Percentiles rank a stretch among this genome's conserved stretches.
These are phyloP conservation scores for Hylomyscus alleni DNA, from an alignment of 2,797 vertebrate species.

Conservation along the genomic window DNA sequence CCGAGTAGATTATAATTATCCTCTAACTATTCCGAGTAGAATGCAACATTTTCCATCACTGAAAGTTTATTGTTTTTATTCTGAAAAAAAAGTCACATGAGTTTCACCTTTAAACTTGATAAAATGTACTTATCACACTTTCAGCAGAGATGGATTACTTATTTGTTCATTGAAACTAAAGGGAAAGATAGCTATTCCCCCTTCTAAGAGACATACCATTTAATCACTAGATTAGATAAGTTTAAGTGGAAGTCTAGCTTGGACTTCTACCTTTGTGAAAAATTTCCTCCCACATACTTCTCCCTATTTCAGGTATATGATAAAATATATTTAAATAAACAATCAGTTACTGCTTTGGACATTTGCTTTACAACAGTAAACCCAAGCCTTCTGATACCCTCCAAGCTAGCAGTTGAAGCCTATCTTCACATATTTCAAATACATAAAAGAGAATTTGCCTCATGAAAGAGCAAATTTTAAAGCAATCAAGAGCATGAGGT, in stretches of 20 bases:
- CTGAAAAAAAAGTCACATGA: not conserved
- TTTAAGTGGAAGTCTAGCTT: not conserved
- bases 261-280: not conserved
- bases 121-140: not conserved
- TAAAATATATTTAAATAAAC: slow-evolving; percentile 33
- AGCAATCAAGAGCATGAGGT: slow-evolving; percentile 1
- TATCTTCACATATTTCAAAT: not conserved
- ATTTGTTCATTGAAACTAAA: not conserved
- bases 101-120: not conserved
- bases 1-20: not conserved
- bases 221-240: not conserved
- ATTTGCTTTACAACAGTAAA: slow-evolving; percentile 24
- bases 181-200: not conserved
- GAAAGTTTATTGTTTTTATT: not conserved
- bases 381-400: not conserved
- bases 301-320: not conserved
- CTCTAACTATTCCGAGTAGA: not conserved
- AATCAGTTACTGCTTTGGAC: not conserved
- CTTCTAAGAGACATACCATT: not conserved
- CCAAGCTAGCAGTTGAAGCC: not conserved
- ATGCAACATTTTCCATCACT: not conserved
- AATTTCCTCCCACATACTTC: not conserved
- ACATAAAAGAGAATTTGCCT: not conserved
- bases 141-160: not conserved
- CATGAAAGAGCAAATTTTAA: slow-evolving; percentile 38